Conservation (phyloP, 2,797 vertebrate genomes). For the Orientallactaga sibirica region DNA sequence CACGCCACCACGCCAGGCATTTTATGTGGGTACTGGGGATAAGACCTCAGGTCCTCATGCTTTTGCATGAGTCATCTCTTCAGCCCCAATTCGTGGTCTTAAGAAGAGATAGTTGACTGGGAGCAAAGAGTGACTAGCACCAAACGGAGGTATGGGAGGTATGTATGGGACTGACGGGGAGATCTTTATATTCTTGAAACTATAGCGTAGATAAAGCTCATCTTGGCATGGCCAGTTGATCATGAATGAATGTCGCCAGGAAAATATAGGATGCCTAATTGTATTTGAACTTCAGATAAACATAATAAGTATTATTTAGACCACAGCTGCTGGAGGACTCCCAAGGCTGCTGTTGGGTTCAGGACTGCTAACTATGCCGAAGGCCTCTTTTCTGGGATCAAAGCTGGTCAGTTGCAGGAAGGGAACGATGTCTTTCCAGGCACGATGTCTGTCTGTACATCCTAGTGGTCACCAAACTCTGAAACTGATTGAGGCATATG, state of each 20-base stretch:
- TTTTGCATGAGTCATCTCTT: not conserved
- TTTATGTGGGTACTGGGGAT: too few species aligned
- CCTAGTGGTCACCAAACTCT: not conserved
- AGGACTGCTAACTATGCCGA: not conserved
- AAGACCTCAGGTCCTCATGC: too few species aligned
- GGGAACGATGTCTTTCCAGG: not conserved
- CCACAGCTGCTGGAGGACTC: not conserved
- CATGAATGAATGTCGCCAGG: not conserved
- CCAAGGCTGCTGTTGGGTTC: not conserved
- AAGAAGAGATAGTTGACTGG: not conserved
- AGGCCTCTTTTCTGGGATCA: not conserved
- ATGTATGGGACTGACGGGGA: fast-evolving
- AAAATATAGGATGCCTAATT: not conserved
- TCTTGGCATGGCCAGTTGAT: not conserved
- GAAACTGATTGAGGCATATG: not conserved
- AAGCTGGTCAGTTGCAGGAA: not conserved
- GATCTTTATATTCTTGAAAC: not conserved
- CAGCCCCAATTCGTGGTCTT: not conserved
- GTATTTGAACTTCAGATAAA: not conserved
- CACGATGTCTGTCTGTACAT: not conserved
- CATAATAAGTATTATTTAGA: not conserved
- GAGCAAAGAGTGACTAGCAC: not conserved
- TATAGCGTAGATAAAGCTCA: not conserved
- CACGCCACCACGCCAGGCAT: too few species aligned
- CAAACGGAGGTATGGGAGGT: not conserved